A percentile compares a stretch with the other conserved stretches of the same genome.
These are phyloP conservation scores for Vombatus ursinus DNA, from an alignment of 2,113 vertebrate genomes.

Conservation along the genomic window DNA sequence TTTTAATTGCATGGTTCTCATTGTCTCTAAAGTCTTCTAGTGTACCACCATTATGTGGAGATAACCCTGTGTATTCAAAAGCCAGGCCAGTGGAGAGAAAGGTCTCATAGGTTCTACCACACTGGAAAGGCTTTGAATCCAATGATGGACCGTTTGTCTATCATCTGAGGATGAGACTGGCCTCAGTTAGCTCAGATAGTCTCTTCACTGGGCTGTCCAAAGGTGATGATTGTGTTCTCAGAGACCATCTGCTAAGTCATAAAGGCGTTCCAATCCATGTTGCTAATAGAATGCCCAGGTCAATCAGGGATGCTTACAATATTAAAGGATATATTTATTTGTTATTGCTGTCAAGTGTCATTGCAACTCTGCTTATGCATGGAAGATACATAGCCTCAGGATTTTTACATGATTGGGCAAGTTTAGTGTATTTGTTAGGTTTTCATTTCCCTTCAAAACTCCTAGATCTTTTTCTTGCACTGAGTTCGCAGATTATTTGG, in stretches of 20 bases:
- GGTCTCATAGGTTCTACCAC: background rate
- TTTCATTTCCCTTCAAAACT: background rate
- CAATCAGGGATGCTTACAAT: background rate
- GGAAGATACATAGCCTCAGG: background rate
- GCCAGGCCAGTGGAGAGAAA: background rate
- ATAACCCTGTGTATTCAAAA: background rate
- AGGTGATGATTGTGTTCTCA: background rate
- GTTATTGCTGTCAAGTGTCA: background rate
- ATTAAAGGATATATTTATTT: background rate
- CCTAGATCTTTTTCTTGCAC: conserved; percentile 8
- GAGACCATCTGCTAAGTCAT: background rate
- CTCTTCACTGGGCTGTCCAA: background rate
- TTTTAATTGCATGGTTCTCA: background rate
- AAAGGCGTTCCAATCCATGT: background rate
- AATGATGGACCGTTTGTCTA: background rate
- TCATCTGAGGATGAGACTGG: too few species aligned
- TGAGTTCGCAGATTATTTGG: conserved; percentile 2
- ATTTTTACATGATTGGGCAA: background rate
- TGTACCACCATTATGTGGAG: background rate
- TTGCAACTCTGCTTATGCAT: background rate
- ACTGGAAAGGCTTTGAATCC: background rate
- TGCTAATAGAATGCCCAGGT: background rate
- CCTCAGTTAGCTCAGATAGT: too few species aligned
- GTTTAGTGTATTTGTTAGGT: background rate
- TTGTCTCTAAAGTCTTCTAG: background rate